Conservation (phyloP, 2,113 vertebrate species). For the Diadophis punctatus region DNA sequence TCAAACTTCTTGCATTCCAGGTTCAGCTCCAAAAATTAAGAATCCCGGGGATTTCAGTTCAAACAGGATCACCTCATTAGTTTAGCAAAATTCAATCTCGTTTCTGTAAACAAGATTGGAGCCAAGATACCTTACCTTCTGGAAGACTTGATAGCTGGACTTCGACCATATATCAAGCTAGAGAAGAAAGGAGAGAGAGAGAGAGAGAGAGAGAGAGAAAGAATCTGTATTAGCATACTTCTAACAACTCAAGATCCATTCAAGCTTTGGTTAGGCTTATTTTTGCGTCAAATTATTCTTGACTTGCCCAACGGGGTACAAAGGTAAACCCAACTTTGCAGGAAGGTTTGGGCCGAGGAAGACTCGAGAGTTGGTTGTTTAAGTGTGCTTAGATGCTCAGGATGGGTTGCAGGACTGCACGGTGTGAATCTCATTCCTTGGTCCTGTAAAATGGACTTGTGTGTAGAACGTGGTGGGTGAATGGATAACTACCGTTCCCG, state of each 20-base stretch:
- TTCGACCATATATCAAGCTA: slow-evolving; percentile 84
- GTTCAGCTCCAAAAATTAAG: slow-evolving; percentile 10
- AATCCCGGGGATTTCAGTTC: background rate
- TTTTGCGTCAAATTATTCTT: background rate
- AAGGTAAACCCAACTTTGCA: background rate
- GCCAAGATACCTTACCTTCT: slow-evolving; percentile 69
- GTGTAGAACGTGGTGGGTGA: too few relatives aligned
- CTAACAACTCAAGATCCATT: background rate
- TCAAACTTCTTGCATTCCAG: slow-evolving; percentile 10
- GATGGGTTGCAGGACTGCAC: too few relatives aligned
- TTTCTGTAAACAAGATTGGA: background rate
- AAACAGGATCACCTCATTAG: background rate
- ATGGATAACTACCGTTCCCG: background rate
- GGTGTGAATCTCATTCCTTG: background rate
- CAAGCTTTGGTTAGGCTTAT: background rate
- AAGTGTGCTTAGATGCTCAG: background rate
- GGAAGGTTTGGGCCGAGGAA: background rate
- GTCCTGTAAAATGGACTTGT: background rate
- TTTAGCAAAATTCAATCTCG: background rate
- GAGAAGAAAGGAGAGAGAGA: background rate
- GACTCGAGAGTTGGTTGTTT: background rate
- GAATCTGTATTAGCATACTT: slow-evolving; percentile 17
- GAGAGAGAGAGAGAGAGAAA: too few relatives aligned
- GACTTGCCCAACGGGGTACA: too few relatives aligned
- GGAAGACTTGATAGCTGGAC: slow-evolving; percentile 81